Percentiles rank a stretch among this genome's conserved stretches.
phyloP scores from a whole-genome alignment of 2,797 vertebrate genomes.

The Diglossa cyanea region DNA sequence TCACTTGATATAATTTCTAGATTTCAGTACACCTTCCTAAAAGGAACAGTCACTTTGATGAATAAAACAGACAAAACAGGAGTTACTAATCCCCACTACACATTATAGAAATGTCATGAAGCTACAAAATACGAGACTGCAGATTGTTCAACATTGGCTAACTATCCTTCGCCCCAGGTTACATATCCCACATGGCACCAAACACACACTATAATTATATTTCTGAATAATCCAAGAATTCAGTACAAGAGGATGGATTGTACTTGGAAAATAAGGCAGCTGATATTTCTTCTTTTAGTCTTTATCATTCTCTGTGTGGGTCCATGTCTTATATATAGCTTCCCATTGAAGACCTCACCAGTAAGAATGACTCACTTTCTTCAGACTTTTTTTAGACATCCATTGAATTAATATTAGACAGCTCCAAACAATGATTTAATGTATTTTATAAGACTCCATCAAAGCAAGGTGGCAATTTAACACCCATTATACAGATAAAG shows the following conservation, averaged over 20 bases:
- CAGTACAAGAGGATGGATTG: neutral
- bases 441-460: neutral
- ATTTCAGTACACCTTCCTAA: neutral
- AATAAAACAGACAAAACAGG: neutral
- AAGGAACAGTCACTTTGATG: neutral
- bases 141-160: neutral
- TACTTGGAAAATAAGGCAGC: neutral
- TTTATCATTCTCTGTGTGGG: slow-evolving; percentile 6
- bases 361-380: slow-evolving; percentile 45
- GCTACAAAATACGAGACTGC: neutral
- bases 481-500: neutral
- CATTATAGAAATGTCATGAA: neutral
- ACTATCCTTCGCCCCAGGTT: neutral
- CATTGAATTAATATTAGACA: slow-evolving; percentile 36
- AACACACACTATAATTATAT: neutral
- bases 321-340: slow-evolving; percentile 17
- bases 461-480: neutral
- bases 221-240: slow-evolving; percentile 14
- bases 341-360: slow-evolving; percentile 37
- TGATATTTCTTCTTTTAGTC: slow-evolving; percentile 28
- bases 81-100: neutral
- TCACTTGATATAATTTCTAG: neutral
- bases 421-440: neutral
- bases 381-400: slow-evolving; percentile 11
- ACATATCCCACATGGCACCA: neutral